A percentile compares a stretch with the other conserved stretches of the same genome.
Evolutionary conservation across 2,113 vertebrate species (phyloP).

Genomic region (Oceanites oceanicus): DNA sequence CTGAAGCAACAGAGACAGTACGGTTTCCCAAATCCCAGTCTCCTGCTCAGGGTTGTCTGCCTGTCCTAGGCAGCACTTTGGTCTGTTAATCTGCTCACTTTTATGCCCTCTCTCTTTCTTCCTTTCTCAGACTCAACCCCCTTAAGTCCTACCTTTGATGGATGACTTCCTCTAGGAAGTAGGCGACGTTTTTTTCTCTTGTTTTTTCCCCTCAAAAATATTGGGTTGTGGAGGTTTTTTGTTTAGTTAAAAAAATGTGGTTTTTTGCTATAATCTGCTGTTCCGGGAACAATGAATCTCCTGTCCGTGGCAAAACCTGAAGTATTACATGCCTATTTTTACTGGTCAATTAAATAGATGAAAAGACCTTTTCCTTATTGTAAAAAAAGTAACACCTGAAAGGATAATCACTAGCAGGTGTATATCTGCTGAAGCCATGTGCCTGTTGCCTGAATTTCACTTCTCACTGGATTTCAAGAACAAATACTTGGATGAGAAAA

Average conservation of each 20-base stretch:
- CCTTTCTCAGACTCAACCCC: background rate
- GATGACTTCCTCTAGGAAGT: background rate
- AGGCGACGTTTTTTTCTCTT: background rate
- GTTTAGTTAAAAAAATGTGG: background rate
- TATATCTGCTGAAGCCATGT: background rate
- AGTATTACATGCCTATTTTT: background rate
- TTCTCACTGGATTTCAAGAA: background rate
- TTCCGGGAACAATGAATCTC: background rate
- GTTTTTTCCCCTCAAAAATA: background rate
- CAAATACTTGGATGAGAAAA: background rate
- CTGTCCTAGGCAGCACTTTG: background rate
- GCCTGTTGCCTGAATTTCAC: background rate
- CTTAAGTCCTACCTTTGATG: background rate
- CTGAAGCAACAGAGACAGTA: background rate
- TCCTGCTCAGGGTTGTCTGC: background rate
- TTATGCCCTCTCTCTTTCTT: background rate
- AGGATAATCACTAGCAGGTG: background rate
- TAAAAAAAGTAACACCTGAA: background rate
- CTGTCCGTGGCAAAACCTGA: background rate
- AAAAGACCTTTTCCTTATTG: background rate
- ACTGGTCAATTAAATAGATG: background rate
- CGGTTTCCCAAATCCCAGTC: background rate
- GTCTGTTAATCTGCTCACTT: background rate
- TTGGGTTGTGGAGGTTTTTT: background rate
- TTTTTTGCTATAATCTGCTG: background rate